phyloP scores from a whole-genome alignment of 2,113 vertebrate genomes.

The Oriolus oriolus region DNA sequence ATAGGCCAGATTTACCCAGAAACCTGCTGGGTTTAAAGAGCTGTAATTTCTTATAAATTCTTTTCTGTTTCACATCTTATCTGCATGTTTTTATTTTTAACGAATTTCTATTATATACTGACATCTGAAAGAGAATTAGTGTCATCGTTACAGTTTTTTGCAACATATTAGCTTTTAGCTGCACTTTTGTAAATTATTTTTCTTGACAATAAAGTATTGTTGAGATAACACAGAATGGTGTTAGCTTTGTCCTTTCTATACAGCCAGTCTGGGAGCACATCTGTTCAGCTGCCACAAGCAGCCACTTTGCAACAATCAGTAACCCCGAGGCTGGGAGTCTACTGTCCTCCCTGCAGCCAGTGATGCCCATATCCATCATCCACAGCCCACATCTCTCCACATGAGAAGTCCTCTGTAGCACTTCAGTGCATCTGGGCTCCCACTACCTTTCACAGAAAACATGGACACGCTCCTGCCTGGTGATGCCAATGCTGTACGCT shows the following conservation, averaged over 20 bases:
- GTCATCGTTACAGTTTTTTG: rapidly evolving
- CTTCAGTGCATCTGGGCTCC: neutral
- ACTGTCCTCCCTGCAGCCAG: neutral
- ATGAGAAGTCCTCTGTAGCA: rapidly evolving
- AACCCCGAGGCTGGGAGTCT: rapidly evolving
- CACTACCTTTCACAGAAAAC: neutral
- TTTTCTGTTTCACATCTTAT: neutral
- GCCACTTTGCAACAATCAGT: neutral
- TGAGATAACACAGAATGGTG: neutral
- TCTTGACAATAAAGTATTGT: neutral
- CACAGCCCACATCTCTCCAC: neutral
- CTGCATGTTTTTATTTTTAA: neutral
- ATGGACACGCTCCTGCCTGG: rapidly evolving
- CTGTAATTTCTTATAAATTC: neutral
- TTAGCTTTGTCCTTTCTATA: neutral
- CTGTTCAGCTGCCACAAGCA: neutral
- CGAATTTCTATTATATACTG: neutral
- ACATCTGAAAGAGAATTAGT: neutral
- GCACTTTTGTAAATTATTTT: neutral
- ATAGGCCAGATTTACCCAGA: neutral
- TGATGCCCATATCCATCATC: neutral
- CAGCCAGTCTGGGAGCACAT: rapidly evolving
- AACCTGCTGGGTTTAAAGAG: neutral
- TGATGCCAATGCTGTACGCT: rapidly evolving
- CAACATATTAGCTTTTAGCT: neutral